These are phyloP conservation scores for Gorsachius magnificus DNA, from an alignment of 2,797 vertebrate species.

Conservation along the genomic window DNA sequence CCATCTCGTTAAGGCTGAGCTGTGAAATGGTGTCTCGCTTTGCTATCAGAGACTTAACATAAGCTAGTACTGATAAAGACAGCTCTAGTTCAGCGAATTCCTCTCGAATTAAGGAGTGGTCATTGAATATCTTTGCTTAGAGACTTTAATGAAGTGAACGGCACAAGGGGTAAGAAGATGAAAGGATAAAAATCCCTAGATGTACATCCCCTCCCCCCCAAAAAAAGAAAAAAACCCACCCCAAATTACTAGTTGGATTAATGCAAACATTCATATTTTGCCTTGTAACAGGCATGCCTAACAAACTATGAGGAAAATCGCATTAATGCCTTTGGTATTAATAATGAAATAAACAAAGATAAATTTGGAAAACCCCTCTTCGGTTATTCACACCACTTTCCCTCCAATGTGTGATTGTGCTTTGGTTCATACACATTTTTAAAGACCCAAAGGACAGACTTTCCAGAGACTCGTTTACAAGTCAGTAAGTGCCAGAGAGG, in stretches of 20 bases:
- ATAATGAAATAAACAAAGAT: neutral
- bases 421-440: neutral
- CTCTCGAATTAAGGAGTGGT: neutral
- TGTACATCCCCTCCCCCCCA: too few species aligned
- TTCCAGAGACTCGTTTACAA: neutral
- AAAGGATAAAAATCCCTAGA: neutral
- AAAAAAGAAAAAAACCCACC: neutral
- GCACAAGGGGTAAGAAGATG: neutral
- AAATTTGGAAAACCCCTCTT: neutral
- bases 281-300: neutral
- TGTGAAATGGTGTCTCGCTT: neutral
- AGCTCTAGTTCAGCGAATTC: neutral
- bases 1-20: neutral
- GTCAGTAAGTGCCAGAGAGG: neutral
- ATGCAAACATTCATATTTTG: neutral
- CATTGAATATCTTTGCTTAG: neutral
- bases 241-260: neutral
- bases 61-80: neutral
- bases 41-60: neutral
- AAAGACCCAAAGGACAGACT: neutral
- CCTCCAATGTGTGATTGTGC: neutral
- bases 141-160: neutral
- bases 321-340: neutral
- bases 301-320: neutral
- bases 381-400: neutral